These are phyloP conservation scores for Bedellia somnulentella DNA, from an alignment of 2,888 invertebrate species.

Conservation along the genomic window DNA sequence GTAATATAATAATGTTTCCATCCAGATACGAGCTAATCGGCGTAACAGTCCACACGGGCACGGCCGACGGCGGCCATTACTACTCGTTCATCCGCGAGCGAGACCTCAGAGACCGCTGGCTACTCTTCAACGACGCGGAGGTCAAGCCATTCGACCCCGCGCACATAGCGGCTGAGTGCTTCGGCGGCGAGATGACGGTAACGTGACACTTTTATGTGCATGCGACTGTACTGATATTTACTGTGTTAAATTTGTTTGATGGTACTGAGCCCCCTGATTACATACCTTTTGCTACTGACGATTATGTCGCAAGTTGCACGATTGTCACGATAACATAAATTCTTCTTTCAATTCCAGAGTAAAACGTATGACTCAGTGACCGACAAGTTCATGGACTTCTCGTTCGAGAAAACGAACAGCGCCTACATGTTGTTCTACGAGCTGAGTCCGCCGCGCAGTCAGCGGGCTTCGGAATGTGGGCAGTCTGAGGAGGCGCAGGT, in stretches of 20 bases:
- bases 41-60: constrained; percentile 97
- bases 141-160: constrained; percentile 94
- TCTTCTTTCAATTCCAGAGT: constrained; percentile 66
- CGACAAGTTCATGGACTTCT: constrained; percentile 96
- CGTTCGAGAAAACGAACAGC: constrained; percentile 96
- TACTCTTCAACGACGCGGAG: constrained; percentile 89
- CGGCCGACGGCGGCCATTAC: constrained; percentile 96
- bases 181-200: constrained; percentile 96
- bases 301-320: too few relatives aligned
- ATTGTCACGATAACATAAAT: too few relatives aligned
- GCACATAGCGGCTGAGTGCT: constrained; percentile 93
- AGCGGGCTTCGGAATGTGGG: constrained; percentile 34
- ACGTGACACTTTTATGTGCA: constrained; percentile 14
- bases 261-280: too few relatives aligned
- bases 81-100: constrained; percentile 88
- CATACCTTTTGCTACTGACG: too few relatives aligned
- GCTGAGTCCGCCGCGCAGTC: constrained; percentile 63
- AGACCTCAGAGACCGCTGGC: constrained; percentile 82
- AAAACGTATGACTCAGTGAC: constrained; percentile 96
- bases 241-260: too few relatives aligned
- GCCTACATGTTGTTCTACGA: constrained; percentile 98
- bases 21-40: constrained; percentile 80
- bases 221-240: background rate
- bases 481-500: constrained; percentile 46
- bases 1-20: too few relatives aligned